Percentiles rank a stretch among this genome's conserved stretches.
Evolutionary conservation across 2,113 vertebrate genomes (phyloP).

Genomic region (Myrmecobius fasciatus): DNA sequence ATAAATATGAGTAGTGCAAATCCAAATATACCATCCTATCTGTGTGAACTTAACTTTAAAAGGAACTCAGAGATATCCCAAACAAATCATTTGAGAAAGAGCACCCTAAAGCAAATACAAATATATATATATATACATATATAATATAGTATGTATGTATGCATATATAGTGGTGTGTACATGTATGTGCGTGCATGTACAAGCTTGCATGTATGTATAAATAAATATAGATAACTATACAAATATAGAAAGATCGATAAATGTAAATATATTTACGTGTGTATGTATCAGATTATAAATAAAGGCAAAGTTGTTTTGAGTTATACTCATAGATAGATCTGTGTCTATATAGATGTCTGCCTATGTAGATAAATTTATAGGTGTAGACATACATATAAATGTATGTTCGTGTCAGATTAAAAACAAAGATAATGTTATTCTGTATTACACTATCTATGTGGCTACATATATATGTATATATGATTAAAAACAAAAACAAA

Average conservation of each 20-base stretch:
- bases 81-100: neutral
- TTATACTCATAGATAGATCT: neutral
- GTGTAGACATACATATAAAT: neutral
- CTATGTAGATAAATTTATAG: neutral
- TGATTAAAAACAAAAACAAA: neutral
- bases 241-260: too few species aligned
- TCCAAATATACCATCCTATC: neutral
- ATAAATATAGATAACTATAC: neutral
- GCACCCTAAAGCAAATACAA: neutral
- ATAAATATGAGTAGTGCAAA: conserved; percentile 5
- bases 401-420: neutral
- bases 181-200: too few species aligned
- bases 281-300: neutral
- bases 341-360: neutral
- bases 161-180: too few species aligned
- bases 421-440: neutral
- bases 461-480: neutral
- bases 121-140: neutral
- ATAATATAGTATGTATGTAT: neutral
- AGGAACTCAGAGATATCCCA: neutral
- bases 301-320: neutral
- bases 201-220: too few species aligned
- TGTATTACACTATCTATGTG: neutral
- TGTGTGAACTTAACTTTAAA: neutral
- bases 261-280: neutral